These are phyloP conservation scores for Trichonephila clavata DNA, from an alignment of 1,140 invertebrate species.

Conservation along the genomic window DNA sequence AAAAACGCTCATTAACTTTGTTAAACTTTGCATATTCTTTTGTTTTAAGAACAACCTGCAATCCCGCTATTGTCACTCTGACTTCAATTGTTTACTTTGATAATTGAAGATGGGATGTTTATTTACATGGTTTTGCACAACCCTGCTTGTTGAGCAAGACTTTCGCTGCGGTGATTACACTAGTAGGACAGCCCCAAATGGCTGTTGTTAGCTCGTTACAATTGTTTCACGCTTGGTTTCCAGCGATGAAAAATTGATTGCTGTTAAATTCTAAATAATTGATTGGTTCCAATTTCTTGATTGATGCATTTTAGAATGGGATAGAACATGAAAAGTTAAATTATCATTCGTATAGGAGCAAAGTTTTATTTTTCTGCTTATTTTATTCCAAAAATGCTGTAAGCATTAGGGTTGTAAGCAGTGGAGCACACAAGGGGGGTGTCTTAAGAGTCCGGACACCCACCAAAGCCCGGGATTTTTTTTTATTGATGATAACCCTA, in stretches of 20 bases:
- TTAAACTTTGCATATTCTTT: not conserved
- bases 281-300: not conserved
- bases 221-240: not conserved
- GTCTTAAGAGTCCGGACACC: too few species aligned
- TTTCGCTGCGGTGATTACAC: conserved; percentile 8
- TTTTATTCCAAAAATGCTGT: too few species aligned
- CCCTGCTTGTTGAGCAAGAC: not conserved
- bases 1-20: not conserved
- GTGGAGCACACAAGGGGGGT: too few species aligned
- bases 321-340: too few species aligned
- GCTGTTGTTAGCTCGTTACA: not conserved
- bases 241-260: not conserved
- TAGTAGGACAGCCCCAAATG: not conserved
- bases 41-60: not conserved
- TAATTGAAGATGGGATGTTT: conserved; percentile 15
- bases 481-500: too few species aligned
- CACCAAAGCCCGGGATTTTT: too few species aligned
- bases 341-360: too few species aligned
- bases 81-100: not conserved
- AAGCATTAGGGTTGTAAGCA: too few species aligned
- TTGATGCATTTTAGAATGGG: not conserved
- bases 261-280: not conserved
- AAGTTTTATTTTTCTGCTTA: too few species aligned
- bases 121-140: not conserved
- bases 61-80: not conserved